These are phyloP conservation scores for Poecilia velifera DNA, from an alignment of 2,797 vertebrate genomes.

Conservation along the genomic window DNA sequence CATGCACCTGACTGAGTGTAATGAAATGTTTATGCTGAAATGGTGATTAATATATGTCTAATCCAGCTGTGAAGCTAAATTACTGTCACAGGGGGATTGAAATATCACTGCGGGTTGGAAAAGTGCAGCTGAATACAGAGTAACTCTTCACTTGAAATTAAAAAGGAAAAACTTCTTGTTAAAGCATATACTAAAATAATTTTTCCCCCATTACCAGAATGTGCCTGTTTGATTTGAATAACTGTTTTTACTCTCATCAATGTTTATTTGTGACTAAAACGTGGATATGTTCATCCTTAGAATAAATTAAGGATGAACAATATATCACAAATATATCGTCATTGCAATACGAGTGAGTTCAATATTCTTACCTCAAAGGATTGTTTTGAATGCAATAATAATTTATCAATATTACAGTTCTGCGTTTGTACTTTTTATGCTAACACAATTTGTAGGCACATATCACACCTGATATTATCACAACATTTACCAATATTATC, in stretches of 20 bases:
- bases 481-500: too few species aligned
- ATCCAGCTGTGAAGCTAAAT: conserved; percentile 18
- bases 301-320: neutral
- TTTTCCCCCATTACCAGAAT: neutral
- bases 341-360: too few species aligned
- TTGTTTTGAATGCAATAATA: too few species aligned
- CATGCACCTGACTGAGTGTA: conserved; percentile 39
- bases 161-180: neutral
- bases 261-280: neutral
- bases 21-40: conserved; percentile 23
- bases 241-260: neutral
- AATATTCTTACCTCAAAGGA: too few species aligned
- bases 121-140: conserved; percentile 7
- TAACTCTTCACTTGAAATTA: neutral
- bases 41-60: conserved; percentile 28
- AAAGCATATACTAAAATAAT: neutral
- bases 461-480: too few species aligned
- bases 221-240: neutral
- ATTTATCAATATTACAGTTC: too few species aligned
- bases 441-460: too few species aligned
- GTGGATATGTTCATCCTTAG: neutral
- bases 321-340: too few species aligned
- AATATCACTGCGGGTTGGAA: conserved; percentile 19
- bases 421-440: too few species aligned
- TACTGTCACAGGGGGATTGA: conserved; percentile 12